Evolutionary conservation across 2,888 invertebrate genomes (phyloP), one percentile per base, ranked within the genome.

Genomic region (Cosmia pyralina): DNA sequence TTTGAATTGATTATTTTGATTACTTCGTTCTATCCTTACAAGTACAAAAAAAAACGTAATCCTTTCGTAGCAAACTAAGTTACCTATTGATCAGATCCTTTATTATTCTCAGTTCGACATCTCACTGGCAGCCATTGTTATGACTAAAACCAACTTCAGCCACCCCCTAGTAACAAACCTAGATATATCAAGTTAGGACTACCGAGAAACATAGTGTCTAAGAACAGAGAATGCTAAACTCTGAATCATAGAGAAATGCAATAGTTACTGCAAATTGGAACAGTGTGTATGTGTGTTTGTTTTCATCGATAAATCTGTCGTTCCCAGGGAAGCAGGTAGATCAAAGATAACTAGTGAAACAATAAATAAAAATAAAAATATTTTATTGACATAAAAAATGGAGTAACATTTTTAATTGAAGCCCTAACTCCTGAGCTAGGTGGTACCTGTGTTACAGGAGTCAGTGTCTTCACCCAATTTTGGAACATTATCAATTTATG

Each of bases 211-310:
- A 41, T 53, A 17, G 11, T 5, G 44, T 55, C 28, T 5, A 19
- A 19, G 6, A 13, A 63, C 11, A 28, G 19, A 41, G n/a, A 58
- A 58, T n/a, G 58, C 19, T 8, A 11, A 44, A 17, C 8, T 55
- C 28, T 28, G 55, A 10, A 28, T 55, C 44, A 44, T 19, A 19
- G 4, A 55, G 4, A 44, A 53, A n/a, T 44, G 11, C 44, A 63
- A n/a, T 44, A 46, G n/a, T 59, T 59, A 34, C 64, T 69, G 64
- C 44, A 55, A n/a, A 46, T 64, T 64, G 53, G 15, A 65, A 7
- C 38, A 28, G 19, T 13, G 28, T 13, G n/a, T 38, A 11, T 34
- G 6, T 2, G 34, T 15, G 5, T 50, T 17, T 55, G 53, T 53
- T 65, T 53, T 53, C 38, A 22, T 7, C 11, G 1, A 65, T 22